Evolutionary conservation across 2,888 invertebrate species (phyloP), one percentile per base, ranked within the genome.

Genomic region (Argyresthia goedartella): DNA sequence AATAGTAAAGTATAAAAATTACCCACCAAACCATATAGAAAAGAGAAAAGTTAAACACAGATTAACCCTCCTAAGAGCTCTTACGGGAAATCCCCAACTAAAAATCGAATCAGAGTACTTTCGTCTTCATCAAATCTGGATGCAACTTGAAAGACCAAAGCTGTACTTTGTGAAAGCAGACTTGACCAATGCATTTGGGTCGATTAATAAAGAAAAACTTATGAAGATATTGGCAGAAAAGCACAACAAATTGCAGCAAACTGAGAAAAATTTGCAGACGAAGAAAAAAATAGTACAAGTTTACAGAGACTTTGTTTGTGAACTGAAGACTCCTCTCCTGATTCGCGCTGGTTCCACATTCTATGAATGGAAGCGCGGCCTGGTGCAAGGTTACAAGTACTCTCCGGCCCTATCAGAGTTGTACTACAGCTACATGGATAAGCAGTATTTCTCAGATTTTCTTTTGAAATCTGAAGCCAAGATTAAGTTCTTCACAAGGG

Each of bases 381-480:
- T 87, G 33, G 80, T 87, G 1, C 87, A 87, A 60, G 87, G 87
- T 1, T 85, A 86, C 54, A 81, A 78, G 60, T 86, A 78, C 61
- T 87, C 87, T 1, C 87, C 87, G n/a, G 84, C 81, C 1, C 64
- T 87, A 1, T 86, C 85, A 0, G 87, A 87, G 60, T 61, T 87
- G 7, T 87, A 85, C 56, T 87, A 87, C 57, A 67, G 66, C 41
- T 62, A 77, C 61, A 61, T 84, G 56, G 87, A 87, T 66, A 60
- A 73, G 51, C 51, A 65, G 34, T 77, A 79, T 59, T 78, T 85
- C 57, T 53, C 63, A 0, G 58, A 76, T 6, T 71, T 75, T 55
- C 34, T 74, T 1, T 58, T 62, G 51, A 59, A 54, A 8, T 49
- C 59, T 15, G 58, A 65, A 42, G 55, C 66, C 54, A 56, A 65